phyloP scores from a whole-genome alignment of 2,113 vertebrate genomes.

The Neopipo cinnamomea region DNA sequence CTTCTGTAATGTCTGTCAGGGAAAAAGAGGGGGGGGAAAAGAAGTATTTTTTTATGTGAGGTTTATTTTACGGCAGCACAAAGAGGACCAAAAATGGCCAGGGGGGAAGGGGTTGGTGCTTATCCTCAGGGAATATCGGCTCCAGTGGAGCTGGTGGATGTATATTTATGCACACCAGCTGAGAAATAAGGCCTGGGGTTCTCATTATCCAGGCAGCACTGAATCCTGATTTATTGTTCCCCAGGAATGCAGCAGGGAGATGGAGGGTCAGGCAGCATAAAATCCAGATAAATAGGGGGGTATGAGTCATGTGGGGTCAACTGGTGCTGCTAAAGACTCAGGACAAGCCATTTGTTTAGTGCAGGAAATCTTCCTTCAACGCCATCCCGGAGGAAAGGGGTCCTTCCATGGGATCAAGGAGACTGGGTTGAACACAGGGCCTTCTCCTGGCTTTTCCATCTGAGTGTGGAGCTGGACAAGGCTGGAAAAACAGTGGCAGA shows the following conservation, averaged over 20 bases:
- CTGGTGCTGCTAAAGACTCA: not conserved
- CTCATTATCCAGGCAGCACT: not conserved
- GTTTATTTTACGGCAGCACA: not conserved
- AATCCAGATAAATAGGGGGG: not conserved
- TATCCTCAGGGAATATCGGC: fast-evolving
- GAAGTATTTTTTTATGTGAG: not conserved
- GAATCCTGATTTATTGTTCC: not conserved
- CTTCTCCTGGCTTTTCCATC: not conserved
- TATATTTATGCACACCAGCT: not conserved
- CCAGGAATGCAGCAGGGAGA: not conserved
- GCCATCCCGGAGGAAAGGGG: not conserved
- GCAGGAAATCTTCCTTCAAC: not conserved
- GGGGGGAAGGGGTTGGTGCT: not conserved
- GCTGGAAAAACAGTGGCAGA: not conserved
- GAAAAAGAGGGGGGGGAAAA: not conserved
- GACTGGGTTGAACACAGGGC: fast-evolving
- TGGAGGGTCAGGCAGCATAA: not conserved
- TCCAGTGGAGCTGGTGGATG: not conserved
- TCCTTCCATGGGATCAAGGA: not conserved
- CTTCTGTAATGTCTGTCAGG: not conserved
- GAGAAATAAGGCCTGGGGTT: not conserved
- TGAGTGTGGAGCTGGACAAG: not conserved
- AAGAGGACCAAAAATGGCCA: not conserved
- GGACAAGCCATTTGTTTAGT: not conserved
- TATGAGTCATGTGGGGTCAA: not conserved